These are phyloP conservation scores for Cataglyphis rosenhaueri DNA, from an alignment of 2,888 invertebrate species.

Conservation along the genomic window DNA sequence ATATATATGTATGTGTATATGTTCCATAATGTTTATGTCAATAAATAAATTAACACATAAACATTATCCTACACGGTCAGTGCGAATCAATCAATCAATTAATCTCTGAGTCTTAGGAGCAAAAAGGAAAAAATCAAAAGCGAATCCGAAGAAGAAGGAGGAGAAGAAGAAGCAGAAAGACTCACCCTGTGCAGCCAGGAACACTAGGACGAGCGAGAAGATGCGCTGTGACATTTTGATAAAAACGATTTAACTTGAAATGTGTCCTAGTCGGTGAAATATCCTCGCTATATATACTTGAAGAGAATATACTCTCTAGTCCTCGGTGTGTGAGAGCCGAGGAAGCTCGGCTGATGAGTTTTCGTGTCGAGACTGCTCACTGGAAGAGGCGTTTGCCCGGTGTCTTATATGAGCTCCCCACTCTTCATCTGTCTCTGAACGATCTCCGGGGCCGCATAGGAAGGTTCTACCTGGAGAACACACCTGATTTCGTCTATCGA, in stretches of 20 bases:
- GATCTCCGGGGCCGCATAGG: constrained; percentile 78
- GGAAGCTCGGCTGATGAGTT: constrained; percentile 84
- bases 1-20: background rate
- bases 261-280: constrained; percentile 34
- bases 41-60: background rate
- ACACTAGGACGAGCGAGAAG: constrained; percentile 79
- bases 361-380: constrained; percentile 85
- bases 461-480: constrained; percentile 79
- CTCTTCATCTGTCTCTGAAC: constrained; percentile 74
- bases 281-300: constrained; percentile 1
- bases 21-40: background rate
- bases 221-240: constrained; percentile 79
- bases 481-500: constrained; percentile 78
- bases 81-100: background rate
- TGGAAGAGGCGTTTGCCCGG: constrained; percentile 84
- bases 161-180: constrained; percentile 48
- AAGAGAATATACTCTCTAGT: constrained; percentile 21
- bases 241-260: constrained; percentile 37
- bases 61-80: background rate
- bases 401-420: constrained; percentile 85
- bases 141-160: background rate
- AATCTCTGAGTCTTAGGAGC: background rate
- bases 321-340: constrained; percentile 69
- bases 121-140: background rate
- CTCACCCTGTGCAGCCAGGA: constrained; percentile 82